Evolutionary conservation across 2,113 vertebrate species (phyloP).

Genomic region (Sturnira hondurensis): DNA sequence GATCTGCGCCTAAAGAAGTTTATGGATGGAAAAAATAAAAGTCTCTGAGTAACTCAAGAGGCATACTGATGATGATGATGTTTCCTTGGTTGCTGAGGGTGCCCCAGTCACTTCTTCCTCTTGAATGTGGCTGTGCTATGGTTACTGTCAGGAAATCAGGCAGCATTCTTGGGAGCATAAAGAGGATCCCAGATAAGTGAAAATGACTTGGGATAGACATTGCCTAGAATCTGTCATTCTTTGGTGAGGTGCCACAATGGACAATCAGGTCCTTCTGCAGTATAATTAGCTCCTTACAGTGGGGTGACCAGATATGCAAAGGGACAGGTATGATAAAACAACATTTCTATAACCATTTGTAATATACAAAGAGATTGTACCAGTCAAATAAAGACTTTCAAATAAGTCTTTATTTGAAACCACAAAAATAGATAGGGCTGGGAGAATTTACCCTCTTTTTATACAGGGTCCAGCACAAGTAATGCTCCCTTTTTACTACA

Average conservation of each 20-base stretch:
- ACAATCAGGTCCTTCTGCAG: neutral
- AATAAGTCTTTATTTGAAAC: neutral
- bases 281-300: neutral
- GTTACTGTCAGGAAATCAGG: neutral
- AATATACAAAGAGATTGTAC: neutral
- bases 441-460: neutral
- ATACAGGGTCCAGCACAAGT: no score
- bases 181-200: neutral
- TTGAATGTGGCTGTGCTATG: neutral
- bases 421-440: neutral
- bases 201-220: neutral
- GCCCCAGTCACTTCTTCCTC: neutral
- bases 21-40: neutral
- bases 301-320: neutral
- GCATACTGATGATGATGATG: neutral
- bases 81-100: neutral
- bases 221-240: neutral
- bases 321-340: neutral
- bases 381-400: neutral
- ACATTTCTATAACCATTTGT: neutral
- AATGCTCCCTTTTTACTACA: no score
- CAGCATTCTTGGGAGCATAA: neutral
- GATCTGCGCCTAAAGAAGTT: neutral
- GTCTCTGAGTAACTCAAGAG: neutral
- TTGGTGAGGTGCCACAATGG: neutral